Evolutionary conservation across 2,888 invertebrate genomes (phyloP), one percentile per base, ranked within the genome.

Genomic region (Hesperia comma): DNA sequence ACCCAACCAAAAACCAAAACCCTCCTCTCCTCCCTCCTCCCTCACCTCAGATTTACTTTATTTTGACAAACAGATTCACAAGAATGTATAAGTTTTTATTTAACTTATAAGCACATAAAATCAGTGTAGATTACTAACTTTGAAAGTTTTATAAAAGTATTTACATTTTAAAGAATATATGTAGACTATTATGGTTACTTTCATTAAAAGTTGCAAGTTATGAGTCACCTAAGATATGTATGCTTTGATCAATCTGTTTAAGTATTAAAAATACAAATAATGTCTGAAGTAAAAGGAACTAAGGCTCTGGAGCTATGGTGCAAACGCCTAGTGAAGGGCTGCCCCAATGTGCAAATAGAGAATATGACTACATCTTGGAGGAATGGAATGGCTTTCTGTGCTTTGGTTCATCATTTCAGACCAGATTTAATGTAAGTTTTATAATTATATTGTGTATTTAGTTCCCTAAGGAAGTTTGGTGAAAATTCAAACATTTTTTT

Each of bases 291-390:
- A 80, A 95, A 95, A 80, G 98, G 98, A 73, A 97, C 98, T 79
- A 98, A 97, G 93, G 98, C 97, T 71, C 89, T 99, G 82, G 98
- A 98, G 90, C 88, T 96, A 77, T 99, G 99, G 99, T 98, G 98
- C 88, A 95, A 96, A 79, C 95, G 96, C 72, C 95, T 98, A 88
- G 96, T 97, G 55, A 96, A 96, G 77, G 98, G 98, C 76, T 98
- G 98, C 88, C 95, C 96, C 40, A 96, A 97, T 79, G 98, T 99
- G 72, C 95, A 96, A 84, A 95, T 99, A 76, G 96, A 96, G 74
- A 98, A 99, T 91, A 98, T 99, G 98, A 98, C 98, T 72, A 97
- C 98, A 72, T 98, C 98, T 10, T 99, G 98, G 98, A 95, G 97
- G 81, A 96, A 98, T 93, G 99, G 99, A 67, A 95, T 98, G 74